Base-by-base conservation (phyloP, 2,888 invertebrate species). In the Hydraecia micacea region DNA sequence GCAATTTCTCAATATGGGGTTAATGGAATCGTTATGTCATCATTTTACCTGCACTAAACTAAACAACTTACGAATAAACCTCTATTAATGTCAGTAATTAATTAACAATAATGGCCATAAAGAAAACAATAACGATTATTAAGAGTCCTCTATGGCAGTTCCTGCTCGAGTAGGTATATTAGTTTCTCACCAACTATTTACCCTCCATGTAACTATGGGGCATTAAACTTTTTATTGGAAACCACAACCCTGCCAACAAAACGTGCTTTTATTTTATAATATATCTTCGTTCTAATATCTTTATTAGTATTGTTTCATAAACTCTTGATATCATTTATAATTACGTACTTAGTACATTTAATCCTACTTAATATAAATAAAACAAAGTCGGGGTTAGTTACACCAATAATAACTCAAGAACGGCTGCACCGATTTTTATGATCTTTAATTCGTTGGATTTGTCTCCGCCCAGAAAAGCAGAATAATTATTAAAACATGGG, bases 211-310 rank as follows among this genome's bases (percentile, higher is more conserved):
- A 63, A 73, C 74, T 52, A 7, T 11, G 63, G n/a, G 46, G 65
- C 73, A 71, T 81, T 46, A 68, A 73, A 75, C 82, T 85, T 73
- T 28, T 73, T 85, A 78, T 62, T 73, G 70, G 67, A 73, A 60
- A 36, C 58, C 58, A 60, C 69, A 71, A 25, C 67, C 52, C 70
- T 42, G 36, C 5, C 46, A 46, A 55, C 39, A 46, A 32, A 73
- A 62, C 65, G 42, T 42, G 42, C 72, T 75, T 73, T 83, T 79
- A 70, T 73, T 75, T 71, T 75, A 73, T 67, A 52, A 55, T 39
- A 52, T 68, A 15, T 73, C 32, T 71, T 15, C 15, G 46, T 15
- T 46, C 6, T 15, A 15, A 46, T 62, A 42, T 32, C 62, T 11
- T 15, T 60, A 55, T 76, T 63, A 70, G 42, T 42, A 66, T 62